Conservation (phyloP, 2,113 vertebrate genomes). For the Lanius ludovicianus region DNA sequence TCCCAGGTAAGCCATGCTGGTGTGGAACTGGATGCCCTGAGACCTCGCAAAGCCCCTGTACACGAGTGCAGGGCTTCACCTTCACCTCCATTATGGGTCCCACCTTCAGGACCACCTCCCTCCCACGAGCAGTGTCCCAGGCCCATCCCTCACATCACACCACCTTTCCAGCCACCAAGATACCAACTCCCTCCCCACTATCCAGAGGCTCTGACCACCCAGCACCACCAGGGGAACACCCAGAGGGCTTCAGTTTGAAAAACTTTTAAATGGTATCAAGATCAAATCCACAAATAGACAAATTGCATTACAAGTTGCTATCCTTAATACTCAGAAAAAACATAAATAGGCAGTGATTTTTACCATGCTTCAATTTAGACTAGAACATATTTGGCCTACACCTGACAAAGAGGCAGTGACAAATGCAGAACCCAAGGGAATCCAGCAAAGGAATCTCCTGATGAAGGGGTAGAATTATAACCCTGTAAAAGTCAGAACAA, state of each 20-base stretch:
- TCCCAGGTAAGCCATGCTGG: background rate
- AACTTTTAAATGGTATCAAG: background rate
- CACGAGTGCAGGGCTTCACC: background rate
- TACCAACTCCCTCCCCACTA: constrained; percentile 22
- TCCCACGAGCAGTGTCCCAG: background rate
- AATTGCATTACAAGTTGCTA: background rate
- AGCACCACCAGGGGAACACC: background rate
- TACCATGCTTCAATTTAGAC: background rate
- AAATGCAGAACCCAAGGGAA: background rate
- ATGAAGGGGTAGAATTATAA: background rate
- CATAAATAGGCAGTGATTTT: background rate
- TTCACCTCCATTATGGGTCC: background rate
- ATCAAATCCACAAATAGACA: background rate
- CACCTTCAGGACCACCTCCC: background rate
- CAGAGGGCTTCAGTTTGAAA: background rate
- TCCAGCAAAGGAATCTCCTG: background rate
- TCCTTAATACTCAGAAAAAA: background rate
- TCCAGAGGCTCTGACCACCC: background rate
- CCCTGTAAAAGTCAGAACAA: background rate
- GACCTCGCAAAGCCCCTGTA: background rate
- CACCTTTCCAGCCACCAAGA: background rate
- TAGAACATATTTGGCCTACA: background rate
- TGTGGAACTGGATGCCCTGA: constrained; percentile 8
- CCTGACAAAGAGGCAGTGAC: background rate
- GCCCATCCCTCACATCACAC: background rate